Conservation (phyloP, 2,113 vertebrate species). For the Saccopteryx bilineata region DNA sequence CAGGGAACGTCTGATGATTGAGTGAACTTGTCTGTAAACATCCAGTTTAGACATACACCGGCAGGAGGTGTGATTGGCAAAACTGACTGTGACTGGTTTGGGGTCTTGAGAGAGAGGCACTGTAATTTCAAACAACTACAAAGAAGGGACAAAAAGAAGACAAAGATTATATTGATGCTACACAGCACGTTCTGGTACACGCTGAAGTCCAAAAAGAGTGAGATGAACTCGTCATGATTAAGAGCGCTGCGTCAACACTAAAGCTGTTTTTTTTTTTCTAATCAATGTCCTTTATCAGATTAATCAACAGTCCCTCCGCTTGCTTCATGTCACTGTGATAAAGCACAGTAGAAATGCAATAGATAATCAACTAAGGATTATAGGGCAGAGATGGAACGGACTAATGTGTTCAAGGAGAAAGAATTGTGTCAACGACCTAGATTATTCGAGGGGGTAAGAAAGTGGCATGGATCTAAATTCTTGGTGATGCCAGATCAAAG, state of each 20-base stretch:
- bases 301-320: background rate
- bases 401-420: background rate
- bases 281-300: background rate
- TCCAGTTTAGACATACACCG: constrained; percentile 97
- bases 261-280: constrained; percentile 17
- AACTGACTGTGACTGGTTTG: constrained; percentile 96
- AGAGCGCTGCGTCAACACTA: background rate
- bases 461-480: background rate
- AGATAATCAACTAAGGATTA: constrained; percentile 13
- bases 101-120: constrained; percentile 95
- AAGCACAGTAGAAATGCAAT: background rate
- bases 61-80: constrained; percentile 98
- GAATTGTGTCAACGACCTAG: background rate
- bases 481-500: constrained; percentile 38
- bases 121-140: constrained; percentile 97
- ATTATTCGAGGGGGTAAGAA: constrained; percentile 20
- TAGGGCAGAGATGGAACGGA: background rate
- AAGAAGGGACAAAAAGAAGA: constrained; percentile 76
- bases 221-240: background rate
- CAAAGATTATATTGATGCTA: constrained; percentile 27
- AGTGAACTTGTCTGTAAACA: constrained; percentile 96
- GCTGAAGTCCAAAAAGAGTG: background rate
- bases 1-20: constrained; percentile 96
- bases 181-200: constrained; percentile 42
- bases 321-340: background rate